A percentile compares a stretch with the other conserved stretches of the same genome.
phyloP scores from a whole-genome alignment of 1,140 invertebrate genomes.

The Akabosia matsudoensis region DNA sequence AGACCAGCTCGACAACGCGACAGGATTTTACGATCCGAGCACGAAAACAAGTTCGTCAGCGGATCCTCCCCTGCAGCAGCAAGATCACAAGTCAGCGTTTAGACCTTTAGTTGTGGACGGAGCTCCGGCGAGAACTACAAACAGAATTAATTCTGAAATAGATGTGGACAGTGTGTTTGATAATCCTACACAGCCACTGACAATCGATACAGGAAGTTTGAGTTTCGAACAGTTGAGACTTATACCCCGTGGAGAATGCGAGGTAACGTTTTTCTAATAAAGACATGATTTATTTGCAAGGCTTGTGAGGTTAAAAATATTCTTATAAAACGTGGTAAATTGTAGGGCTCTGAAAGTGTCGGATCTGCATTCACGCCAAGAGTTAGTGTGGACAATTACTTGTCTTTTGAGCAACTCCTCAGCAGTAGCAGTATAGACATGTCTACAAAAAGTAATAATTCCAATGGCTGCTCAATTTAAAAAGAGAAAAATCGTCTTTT shows the following conservation, averaged over 20 bases:
- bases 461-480: not conserved
- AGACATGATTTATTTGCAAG: not conserved
- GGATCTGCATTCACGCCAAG: constrained; percentile 50
- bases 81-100: no score
- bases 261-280: constrained; percentile 37
- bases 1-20: not conserved
- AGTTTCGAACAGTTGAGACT: constrained; percentile 41
- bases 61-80: not conserved
- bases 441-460: constrained; percentile 48
- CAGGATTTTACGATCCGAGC: not conserved
- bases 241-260: constrained; percentile 47
- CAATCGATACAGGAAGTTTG: constrained; percentile 38
- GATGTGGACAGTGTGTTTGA: not conserved
- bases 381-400: constrained; percentile 46
- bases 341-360: constrained; percentile 66
- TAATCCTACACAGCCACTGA: constrained; percentile 26
- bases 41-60: not conserved
- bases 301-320: not conserved
- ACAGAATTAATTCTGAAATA: not conserved
- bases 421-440: constrained; percentile 42
- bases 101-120: not conserved
- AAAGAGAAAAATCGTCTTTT: not conserved
- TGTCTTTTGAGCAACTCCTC: constrained; percentile 44
- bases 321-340: not conserved
- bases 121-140: not conserved